Conservation (phyloP, 2,113 vertebrate genomes). For the Macquaria ambigua region DNA sequence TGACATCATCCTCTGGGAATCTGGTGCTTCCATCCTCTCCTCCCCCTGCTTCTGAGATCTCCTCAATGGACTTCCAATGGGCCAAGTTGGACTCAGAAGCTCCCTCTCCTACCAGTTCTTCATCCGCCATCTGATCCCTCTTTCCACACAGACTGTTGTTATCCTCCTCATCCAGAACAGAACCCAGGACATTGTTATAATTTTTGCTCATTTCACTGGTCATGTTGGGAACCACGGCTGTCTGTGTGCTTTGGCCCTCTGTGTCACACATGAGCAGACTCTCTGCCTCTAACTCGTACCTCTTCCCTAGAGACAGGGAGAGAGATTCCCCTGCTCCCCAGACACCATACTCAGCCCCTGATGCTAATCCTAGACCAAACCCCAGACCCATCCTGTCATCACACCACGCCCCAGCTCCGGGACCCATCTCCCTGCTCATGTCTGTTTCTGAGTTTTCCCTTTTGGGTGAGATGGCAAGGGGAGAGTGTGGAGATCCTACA, state of each 20-base stretch:
- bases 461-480: conserved; percentile 86
- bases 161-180: conserved; percentile 77
- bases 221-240: conserved; percentile 62
- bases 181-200: conserved; percentile 66
- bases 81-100: conserved; percentile 80
- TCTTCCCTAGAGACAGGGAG: conserved; percentile 74
- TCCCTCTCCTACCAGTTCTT: conserved; percentile 63
- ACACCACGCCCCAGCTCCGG: conserved; percentile 67
- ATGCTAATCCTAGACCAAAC: conserved; percentile 63
- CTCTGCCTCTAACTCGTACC: conserved; percentile 81
- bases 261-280: conserved; percentile 81
- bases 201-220: conserved; percentile 54
- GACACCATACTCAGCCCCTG: conserved; percentile 60
- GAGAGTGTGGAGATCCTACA: conserved; percentile 79
- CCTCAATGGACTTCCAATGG: conserved; percentile 83
- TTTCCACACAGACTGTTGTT: conserved; percentile 76
- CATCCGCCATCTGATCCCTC: conserved; percentile 66
- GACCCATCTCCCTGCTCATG: conserved; percentile 57
- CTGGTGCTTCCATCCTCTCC: conserved; percentile 77
- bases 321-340: conserved; percentile 78
- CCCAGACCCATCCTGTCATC: conserved; percentile 58
- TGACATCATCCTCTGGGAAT: conserved; percentile 81
- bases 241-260: conserved; percentile 69
- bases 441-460: conserved; percentile 86
- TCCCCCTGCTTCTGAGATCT: conserved; percentile 84